Conservation (phyloP, 2,113 vertebrate genomes). For the Cheirogaleus medius region DNA sequence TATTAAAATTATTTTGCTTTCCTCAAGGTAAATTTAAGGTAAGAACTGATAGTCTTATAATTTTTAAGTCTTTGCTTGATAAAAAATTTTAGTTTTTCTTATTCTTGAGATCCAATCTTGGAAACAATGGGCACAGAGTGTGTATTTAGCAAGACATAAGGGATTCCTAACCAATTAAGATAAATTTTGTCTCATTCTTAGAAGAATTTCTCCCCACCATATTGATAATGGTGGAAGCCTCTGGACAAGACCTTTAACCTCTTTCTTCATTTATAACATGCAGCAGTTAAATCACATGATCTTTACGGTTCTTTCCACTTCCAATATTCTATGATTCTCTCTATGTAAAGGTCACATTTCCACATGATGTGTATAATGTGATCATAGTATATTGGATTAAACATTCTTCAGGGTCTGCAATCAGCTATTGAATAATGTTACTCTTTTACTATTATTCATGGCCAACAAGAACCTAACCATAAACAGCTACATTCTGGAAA, state of each 20-base stretch:
- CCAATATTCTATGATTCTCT: not conserved
- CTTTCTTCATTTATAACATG: not conserved
- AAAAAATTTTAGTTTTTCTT: not conserved
- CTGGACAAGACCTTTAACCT: not conserved
- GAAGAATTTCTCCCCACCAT: not conserved
- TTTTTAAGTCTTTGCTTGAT: not conserved
- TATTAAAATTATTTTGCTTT: slow-evolving; percentile 17
- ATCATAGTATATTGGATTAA: not conserved
- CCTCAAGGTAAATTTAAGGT: not conserved
- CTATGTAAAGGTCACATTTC: not conserved
- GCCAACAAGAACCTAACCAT: not conserved
- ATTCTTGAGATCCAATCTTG: not conserved
- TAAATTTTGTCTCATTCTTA: not conserved
- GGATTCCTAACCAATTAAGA: not conserved
- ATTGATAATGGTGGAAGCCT: not conserved
- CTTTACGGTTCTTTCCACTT: not conserved
- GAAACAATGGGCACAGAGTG: not conserved
- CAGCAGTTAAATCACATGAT: not conserved
- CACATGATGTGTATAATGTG: not conserved
- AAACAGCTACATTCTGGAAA: slow-evolving; percentile 25
- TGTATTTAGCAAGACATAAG: not conserved
- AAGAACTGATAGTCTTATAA: not conserved
- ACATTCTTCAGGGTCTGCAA: not conserved
- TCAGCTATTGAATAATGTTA: not conserved
- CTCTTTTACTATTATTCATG: not conserved